phyloP scores from a whole-genome alignment of 2,797 vertebrate species.

The Borostomias antarcticus region DNA sequence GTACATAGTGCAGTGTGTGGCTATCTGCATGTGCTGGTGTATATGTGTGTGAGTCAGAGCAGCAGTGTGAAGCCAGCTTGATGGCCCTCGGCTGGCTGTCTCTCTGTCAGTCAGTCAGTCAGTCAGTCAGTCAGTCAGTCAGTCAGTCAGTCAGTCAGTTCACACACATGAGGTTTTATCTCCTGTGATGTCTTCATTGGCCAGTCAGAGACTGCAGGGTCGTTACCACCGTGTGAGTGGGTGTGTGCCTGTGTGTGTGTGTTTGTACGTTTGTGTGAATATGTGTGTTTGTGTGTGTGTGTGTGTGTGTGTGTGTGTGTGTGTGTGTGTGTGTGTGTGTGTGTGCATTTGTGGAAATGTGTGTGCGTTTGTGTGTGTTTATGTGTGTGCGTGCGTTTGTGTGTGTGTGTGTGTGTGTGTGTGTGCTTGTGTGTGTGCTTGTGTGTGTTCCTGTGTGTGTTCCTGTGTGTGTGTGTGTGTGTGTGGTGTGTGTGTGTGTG shows the following conservation, averaged over 20 bases:
- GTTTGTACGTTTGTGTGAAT: neutral
- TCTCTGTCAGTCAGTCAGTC: constrained; percentile 25
- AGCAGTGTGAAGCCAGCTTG: constrained; percentile 42
- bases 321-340: constrained; percentile 53
- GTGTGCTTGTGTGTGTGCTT: no score
- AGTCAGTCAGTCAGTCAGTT: constrained; percentile 30
- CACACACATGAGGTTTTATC: constrained; percentile 39
- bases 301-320: constrained; percentile 40
- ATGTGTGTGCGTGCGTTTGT: neutral
- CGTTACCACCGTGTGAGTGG: constrained; percentile 41
- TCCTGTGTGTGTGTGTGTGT: no score
- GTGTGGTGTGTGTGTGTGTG: neutral
- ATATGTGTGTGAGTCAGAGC: constrained; percentile 20
- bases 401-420: constrained; percentile 8
- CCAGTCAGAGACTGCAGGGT: constrained; percentile 42
- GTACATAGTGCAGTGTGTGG: neutral
- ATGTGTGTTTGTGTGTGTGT: neutral
- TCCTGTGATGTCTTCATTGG: constrained; percentile 50
- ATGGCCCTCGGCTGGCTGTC: constrained; percentile 22
- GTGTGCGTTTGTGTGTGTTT: neutral
- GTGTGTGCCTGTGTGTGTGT: constrained; percentile 8
- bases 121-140: constrained; percentile 29
- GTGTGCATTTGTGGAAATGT: no score
- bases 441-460: no score
- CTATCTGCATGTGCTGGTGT: neutral